Evolutionary conservation across 2,888 invertebrate genomes (phyloP), one percentile per base, ranked within the genome.

Genomic region (Himalopsyche anomala): DNA sequence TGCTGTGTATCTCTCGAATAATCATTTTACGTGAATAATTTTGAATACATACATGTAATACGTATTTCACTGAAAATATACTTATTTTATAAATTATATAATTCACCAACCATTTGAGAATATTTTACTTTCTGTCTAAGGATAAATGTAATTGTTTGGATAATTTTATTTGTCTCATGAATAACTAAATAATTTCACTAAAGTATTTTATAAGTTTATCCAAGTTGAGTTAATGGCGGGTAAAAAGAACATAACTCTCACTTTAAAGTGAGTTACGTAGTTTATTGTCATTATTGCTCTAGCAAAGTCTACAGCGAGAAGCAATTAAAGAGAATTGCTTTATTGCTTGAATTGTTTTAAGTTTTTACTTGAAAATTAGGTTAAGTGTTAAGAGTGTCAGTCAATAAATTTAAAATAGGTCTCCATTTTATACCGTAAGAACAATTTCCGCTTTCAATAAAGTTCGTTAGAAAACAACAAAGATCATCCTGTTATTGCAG

Each of bases 291-390:
- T 74, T 74, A 74, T 74, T 74, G 36, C 74, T 74, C 74, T 62
- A 36, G 38, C 36, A 74, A 74, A 74, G 36, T 36, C 74, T 74
- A 74, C 19, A 15, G 36, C 36, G 74, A 36, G 74, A 12, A 2
- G 74, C 74, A 74, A 74, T 74, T 74, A 74, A 36, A 74, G 74
- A 11, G 74, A 74, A 74, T 74, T 74, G 42, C 80, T 84, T 84
- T 84, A 84, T 80, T 56, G 80, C 19, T 17, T 17, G 80, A 81
- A 84, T 56, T 84, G 56, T 80, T 40, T 40, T 55, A 69, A 84
- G 84, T 84, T 81, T 84, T 84, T 84, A 55, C 56, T 80, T 42
- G 42, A 62, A 36, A 45, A 74, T 11, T 74, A 15, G 74, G 74
- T 36, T 36, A 36, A 36, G 19, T 15, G 28, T 74, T 36, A 74